phyloP scores from a whole-genome alignment of 2,113 vertebrate species.

The Oryzias celebensis region DNA sequence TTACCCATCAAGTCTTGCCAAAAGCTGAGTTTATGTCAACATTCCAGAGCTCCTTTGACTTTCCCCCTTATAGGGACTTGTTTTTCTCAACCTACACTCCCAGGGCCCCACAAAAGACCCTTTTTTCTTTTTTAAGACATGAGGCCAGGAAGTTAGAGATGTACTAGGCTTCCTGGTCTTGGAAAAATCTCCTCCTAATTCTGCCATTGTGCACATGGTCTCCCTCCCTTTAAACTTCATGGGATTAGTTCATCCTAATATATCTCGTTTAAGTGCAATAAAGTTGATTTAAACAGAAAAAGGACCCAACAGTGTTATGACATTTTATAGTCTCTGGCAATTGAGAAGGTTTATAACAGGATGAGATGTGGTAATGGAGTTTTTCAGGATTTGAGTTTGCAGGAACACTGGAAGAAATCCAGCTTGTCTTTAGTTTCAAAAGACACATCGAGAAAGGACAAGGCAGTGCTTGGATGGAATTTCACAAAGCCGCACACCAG shows the following conservation, averaged over 20 bases:
- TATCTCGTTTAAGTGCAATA: slow-evolving; percentile 40
- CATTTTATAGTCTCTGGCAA: slow-evolving; percentile 47
- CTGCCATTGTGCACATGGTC: slow-evolving; percentile 1
- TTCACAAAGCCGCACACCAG: background rate
- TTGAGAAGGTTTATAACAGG: slow-evolving; percentile 41
- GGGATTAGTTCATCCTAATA: slow-evolving; percentile 6
- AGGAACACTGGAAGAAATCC: slow-evolving; percentile 41
- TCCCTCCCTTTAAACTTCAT: slow-evolving; percentile 15
- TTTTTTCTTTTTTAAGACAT: slow-evolving; percentile 52
- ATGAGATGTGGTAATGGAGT: slow-evolving; percentile 34
- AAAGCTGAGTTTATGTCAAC: slow-evolving; percentile 62
- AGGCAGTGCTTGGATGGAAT: background rate
- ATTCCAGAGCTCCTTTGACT: slow-evolving; percentile 53
- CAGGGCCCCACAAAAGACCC: slow-evolving; percentile 38
- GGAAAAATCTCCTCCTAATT: slow-evolving; percentile 24
- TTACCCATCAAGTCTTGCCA: slow-evolving; percentile 51
- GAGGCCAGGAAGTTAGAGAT: slow-evolving; percentile 52
- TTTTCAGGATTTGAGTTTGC: slow-evolving; percentile 1
- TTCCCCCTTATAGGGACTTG: slow-evolving; percentile 72
- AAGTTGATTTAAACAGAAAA: slow-evolving; percentile 52
- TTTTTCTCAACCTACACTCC: slow-evolving; percentile 58
- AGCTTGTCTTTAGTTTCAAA: background rate
- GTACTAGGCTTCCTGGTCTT: slow-evolving; percentile 33
- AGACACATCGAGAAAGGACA: slow-evolving; percentile 4
- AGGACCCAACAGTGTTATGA: slow-evolving; percentile 41